Evolutionary conservation across 2,113 vertebrate genomes (phyloP).

Genomic region (Vidua macroura): DNA sequence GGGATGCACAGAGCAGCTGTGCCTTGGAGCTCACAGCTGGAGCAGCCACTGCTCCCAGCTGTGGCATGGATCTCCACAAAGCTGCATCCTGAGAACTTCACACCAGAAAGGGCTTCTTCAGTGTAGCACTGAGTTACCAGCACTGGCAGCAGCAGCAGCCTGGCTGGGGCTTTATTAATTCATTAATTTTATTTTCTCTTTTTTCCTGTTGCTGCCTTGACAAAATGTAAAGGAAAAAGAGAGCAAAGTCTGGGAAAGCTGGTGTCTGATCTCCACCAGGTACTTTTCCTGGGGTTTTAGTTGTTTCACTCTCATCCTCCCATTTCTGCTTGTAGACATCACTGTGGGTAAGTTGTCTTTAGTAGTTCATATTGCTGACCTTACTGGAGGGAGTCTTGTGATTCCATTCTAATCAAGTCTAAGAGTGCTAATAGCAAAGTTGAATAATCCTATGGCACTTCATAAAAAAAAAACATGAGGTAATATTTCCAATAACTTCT

Average conservation of each 20-base stretch:
- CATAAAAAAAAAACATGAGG: neutral
- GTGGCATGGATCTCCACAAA: neutral
- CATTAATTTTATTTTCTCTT: neutral
- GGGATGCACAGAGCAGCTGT: neutral
- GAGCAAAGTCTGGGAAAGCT: neutral
- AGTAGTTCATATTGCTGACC: neutral
- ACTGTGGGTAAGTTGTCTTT: neutral
- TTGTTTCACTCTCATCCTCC: neutral
- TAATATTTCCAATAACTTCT: neutral
- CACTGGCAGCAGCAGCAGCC: neutral
- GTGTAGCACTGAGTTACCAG: accelerated
- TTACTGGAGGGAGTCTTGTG: neutral
- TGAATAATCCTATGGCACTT: neutral
- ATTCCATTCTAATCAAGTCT: neutral
- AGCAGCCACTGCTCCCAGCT: neutral
- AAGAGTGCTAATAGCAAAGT: neutral
- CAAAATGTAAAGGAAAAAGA: neutral
- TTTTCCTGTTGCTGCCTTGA: neutral
- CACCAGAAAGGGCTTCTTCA: neutral
- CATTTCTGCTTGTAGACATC: neutral
- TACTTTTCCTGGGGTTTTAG: neutral
- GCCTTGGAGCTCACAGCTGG: neutral
- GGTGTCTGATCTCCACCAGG: neutral
- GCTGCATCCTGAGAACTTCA: neutral
- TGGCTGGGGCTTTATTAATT: neutral